Evolutionary conservation across 2,113 vertebrate genomes (phyloP).

Genomic region (Uropsilus gracilis): DNA sequence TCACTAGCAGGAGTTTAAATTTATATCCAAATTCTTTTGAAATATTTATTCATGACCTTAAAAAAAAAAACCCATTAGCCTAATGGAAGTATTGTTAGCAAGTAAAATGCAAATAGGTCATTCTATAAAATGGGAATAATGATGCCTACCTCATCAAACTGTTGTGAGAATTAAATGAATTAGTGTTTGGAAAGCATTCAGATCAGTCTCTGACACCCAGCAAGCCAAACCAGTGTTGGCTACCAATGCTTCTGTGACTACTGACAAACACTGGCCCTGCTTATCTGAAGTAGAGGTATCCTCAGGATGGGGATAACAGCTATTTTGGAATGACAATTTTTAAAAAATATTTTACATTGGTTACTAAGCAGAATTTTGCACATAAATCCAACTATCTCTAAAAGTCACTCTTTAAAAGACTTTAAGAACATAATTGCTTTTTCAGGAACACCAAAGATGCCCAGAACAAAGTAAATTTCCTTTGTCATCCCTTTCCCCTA

Average conservation of each 20-base stretch:
- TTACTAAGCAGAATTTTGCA: conserved; percentile 15
- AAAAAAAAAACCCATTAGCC: not conserved
- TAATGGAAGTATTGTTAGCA: not conserved
- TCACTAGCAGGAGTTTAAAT: not conserved
- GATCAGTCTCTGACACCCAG: not conserved
- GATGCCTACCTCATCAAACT: not conserved
- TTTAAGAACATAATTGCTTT: not conserved
- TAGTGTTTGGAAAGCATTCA: conserved; percentile 20
- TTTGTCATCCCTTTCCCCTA: not conserved
- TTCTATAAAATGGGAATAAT: not conserved
- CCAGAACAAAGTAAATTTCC: not conserved
- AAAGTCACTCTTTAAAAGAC: not conserved
- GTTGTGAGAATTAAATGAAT: not conserved
- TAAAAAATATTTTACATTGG: not conserved
- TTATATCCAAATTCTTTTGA: not conserved
- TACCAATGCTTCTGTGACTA: not conserved
- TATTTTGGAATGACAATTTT: not conserved
- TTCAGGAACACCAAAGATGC: not conserved
- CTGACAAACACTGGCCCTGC: not conserved
- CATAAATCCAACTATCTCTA: conserved; percentile 32
- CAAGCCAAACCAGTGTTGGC: not conserved
- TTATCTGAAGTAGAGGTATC: not conserved
- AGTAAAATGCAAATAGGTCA: not conserved
- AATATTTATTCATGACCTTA: not conserved
- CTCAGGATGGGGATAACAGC: not conserved